phyloP scores from a whole-genome alignment of 92 coral and sea anemone genomes.

The Actinostola sp. region DNA sequence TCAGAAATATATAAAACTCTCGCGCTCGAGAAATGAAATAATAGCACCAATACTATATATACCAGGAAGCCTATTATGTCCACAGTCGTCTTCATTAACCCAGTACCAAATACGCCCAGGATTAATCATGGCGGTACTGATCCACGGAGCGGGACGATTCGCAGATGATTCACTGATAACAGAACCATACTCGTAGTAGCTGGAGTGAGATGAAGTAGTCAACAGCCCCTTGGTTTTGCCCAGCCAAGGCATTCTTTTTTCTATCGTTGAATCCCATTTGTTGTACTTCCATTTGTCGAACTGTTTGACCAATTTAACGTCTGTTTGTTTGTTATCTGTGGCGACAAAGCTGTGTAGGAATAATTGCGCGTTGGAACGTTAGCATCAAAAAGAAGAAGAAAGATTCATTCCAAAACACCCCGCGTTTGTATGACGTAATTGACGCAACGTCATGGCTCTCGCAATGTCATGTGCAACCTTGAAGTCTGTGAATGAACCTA shows the following conservation, averaged over 20 bases:
- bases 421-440: too few relatives aligned
- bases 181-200: constrained; percentile 58
- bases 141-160: constrained; percentile 72
- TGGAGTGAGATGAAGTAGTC: constrained; percentile 56
- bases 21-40: background rate
- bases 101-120: constrained; percentile 81
- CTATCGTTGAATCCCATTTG: constrained; percentile 43
- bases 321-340: constrained; percentile 51
- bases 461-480: too few relatives aligned
- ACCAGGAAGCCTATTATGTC: constrained; percentile 35
- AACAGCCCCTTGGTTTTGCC: constrained; percentile 51
- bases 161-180: constrained; percentile 32
- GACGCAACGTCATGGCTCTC: too few relatives aligned
- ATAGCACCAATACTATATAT: background rate
- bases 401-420: too few relatives aligned
- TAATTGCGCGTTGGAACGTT: background rate
- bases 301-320: constrained; percentile 47
- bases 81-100: constrained; percentile 69
- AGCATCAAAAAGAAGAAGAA: background rate
- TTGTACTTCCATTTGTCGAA: constrained; percentile 52
- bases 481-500: too few relatives aligned
- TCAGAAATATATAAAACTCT: too few relatives aligned
- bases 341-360: constrained; percentile 41
- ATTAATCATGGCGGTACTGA: constrained; percentile 40
- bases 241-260: constrained; percentile 77